Base-by-base conservation (phyloP, 1,140 invertebrate genomes). In the Ceratosolen fusciceps region DNA sequence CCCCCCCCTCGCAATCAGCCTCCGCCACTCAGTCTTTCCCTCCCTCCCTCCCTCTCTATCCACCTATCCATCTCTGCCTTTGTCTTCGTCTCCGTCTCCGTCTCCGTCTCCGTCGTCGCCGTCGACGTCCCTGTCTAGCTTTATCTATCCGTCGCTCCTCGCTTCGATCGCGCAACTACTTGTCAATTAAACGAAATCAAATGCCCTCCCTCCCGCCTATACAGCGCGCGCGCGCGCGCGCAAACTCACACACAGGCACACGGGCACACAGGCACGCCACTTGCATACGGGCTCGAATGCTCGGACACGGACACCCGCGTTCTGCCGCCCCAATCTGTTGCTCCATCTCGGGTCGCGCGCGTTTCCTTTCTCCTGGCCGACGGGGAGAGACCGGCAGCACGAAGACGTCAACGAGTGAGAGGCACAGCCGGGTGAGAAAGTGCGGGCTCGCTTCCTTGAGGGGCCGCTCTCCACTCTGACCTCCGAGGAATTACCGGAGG, bases 161-260 rank as follows among this genome's bases (percentile, higher is more conserved):
- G 0, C 34, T 67, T n/a, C 62, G 5, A n/a, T 29, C 37, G 37
- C 60, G 60, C 31, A 37, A n/a, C 60, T 37, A 24, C 31, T 73
- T 73, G 71, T 73, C 71, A 73, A 73, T 73, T 73, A 73, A 73
- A 12, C 52, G 71, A 54, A 54, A 73, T 73, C 71, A 39, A 26
- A 14, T 37, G 31, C 10, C 19, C 31, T 24, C 26, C 0, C 19
- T 4, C 0, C 31, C 16, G 1, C 26, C 1, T 4, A 1, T 60
- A 16, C 4, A 1, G 10, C 26, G 19, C 31, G 29, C 14, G 1
- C n/a, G 1, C 47, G 43, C 43, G 5, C 29, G 29, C 31, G 16
- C 19, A 29, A 34, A 8, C 24, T 34, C 31, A 58, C 43, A 31
- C 71, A 39, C 60, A 19, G 9, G 54, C 54, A 8, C 8, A 4